Base-by-base conservation (phyloP, 2,888 invertebrate species). In the Harmothoe impar region DNA sequence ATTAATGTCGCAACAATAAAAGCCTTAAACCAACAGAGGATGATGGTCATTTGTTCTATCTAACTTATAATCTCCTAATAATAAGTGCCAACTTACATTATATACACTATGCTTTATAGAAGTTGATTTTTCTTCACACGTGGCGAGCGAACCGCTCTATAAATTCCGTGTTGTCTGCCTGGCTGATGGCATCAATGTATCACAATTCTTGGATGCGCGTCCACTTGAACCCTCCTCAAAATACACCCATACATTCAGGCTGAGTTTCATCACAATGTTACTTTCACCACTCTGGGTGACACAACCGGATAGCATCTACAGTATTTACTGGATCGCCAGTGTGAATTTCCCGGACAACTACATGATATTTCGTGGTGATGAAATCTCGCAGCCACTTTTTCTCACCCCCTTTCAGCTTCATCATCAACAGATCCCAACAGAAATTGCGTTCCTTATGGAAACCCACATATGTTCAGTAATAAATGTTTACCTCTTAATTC, bases 151-250 rank as follows among this genome's bases (percentile, higher is more conserved):
- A 35, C 25, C 43, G 43, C 20, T 35, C 35, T 35, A 20, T 81
- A 33, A 20, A 43, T 23, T 23, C 33, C 25, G 17, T 81, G 17
- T 81, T n/a, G 0, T 0, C 33, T 25, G 77, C 81, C 81, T n/a
- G 81, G n/a, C 81, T 35, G 81, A 25, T 81, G 81, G 81, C 81
- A 81, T n/a, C 81, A 43, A 81, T 81, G 81, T 81, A 81, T 81
- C 81, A 81, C 81, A 81, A 81, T 81, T 81, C 81, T 81, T 81
- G 81, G 81, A 81, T 81, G 81, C 81, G 17, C 25, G 33, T 43
- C 35, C 33, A 81, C 25, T 81, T 81, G 33, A 43, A 35, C 81
- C 43, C 10, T 81, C 35, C 15, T 33, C 43, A 81, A 81, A 81
- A 35, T 43, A 35, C 33, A 81, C 43, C 81, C 81, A 81, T 15